Evolutionary conservation across 2,888 invertebrate species (phyloP).

Genomic region (Ophraella communa): DNA sequence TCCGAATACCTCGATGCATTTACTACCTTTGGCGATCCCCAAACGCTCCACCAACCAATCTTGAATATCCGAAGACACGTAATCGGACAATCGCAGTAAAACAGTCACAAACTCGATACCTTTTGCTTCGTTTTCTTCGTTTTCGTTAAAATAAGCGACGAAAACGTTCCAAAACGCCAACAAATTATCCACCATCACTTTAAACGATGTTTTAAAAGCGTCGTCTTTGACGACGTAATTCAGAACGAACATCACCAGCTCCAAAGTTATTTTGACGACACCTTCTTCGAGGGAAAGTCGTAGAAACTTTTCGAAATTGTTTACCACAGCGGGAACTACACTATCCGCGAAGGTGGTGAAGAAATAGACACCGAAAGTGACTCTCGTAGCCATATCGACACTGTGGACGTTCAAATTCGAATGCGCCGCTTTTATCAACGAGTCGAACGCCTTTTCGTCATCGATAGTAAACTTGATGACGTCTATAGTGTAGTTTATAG

Average conservation of each 20-base stretch:
- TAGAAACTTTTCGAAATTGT: conserved; percentile 45
- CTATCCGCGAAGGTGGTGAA: conserved; percentile 47
- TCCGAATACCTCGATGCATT: conserved; percentile 43
- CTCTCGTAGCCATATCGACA: conserved; percentile 40
- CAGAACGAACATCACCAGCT: conserved; percentile 34
- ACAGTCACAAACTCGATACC: conserved; percentile 46
- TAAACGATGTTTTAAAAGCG: conserved; percentile 19
- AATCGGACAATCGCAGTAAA: conserved; percentile 35
- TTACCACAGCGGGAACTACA: conserved; percentile 43
- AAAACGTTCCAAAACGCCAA: conserved; percentile 44
- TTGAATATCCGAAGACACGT: conserved; percentile 16
- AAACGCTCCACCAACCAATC: conserved; percentile 26
- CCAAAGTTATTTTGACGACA: conserved; percentile 27
- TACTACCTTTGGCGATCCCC: conserved; percentile 23
- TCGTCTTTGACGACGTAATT: conserved; percentile 35
- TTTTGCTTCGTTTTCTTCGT: conserved; percentile 20
- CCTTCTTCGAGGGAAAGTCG: conserved; percentile 19
- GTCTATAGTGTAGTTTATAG: conserved; percentile 33
- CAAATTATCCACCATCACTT: conserved; percentile 34
- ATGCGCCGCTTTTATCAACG: conserved; percentile 42
- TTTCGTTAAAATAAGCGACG: conserved; percentile 41
- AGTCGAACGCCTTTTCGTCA: conserved; percentile 39
- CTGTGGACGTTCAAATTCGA: conserved; percentile 39
- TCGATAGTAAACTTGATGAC: conserved; percentile 46
- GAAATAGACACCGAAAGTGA: conserved; percentile 48